Percentiles rank a stretch among this genome's conserved stretches.
phyloP scores from a whole-genome alignment of 2,797 vertebrate species.

The Chaetophractus vellerosus region DNA sequence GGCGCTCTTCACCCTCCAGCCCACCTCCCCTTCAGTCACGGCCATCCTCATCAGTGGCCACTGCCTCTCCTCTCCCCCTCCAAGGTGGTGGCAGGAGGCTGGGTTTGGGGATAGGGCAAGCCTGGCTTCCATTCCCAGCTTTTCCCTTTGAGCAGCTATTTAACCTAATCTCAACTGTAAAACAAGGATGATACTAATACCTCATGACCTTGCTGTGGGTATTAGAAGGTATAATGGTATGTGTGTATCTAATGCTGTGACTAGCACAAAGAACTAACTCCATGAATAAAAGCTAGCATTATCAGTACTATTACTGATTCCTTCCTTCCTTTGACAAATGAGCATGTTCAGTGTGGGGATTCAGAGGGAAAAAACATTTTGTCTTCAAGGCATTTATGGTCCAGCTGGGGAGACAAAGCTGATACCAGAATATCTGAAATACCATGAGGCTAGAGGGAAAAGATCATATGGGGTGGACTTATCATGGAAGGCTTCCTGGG shows the following conservation, averaged over 20 bases:
- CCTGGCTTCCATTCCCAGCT: constrained; percentile 37
- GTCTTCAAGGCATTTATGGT: not conserved
- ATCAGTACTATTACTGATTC: not conserved
- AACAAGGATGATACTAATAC: not conserved
- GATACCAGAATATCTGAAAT: not conserved
- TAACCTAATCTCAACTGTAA: constrained; percentile 2
- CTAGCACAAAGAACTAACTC: not conserved
- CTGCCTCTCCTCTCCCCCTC: not conserved
- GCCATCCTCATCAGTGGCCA: rapidly evolving
- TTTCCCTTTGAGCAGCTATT: not conserved
- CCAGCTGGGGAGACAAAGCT: not conserved
- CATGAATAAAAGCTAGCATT: too few relatives aligned
- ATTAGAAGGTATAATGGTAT: not conserved
- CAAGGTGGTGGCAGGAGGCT: not conserved
- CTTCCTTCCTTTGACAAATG: not conserved
- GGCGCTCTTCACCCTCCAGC: constrained; percentile 49
- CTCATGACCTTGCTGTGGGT: not conserved
- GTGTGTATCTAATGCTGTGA: not conserved
- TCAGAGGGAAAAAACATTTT: not conserved
- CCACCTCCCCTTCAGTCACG: rapidly evolving
- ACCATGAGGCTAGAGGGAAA: not conserved
- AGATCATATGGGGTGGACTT: not conserved
- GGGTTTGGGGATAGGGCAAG: constrained; percentile 16
- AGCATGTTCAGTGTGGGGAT: not conserved
- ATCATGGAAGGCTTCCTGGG: constrained; percentile 19